Evolutionary conservation across 2,888 invertebrate genomes (phyloP).

Genomic region (Mystacides longicornis): DNA sequence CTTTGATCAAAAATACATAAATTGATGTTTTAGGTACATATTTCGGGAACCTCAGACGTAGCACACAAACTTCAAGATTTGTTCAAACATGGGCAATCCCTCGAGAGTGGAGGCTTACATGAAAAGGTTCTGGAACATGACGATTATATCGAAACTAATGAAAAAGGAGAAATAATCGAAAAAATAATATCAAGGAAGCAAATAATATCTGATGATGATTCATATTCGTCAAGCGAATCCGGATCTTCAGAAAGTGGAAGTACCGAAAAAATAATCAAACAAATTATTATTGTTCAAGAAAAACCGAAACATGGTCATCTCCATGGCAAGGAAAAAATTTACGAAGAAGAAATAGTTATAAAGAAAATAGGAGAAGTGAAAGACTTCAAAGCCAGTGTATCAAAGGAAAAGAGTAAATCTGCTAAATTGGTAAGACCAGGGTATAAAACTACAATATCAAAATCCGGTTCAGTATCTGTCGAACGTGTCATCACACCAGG

Average conservation of each 20-base stretch:
- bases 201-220: constrained; percentile 21
- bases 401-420: constrained; percentile 2
- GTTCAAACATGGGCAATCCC: constrained; percentile 18
- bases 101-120: constrained; percentile 19
- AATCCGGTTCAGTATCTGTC: neutral
- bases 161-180: constrained; percentile 24
- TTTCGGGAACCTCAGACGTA: constrained; percentile 18
- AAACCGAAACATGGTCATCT: constrained; percentile 23
- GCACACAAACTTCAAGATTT: constrained; percentile 20
- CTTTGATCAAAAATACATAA: too few relatives aligned
- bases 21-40: constrained; percentile 21
- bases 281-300: constrained; percentile 24
- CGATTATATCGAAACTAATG: constrained; percentile 22
- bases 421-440: constrained; percentile 2
- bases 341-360: constrained; percentile 24
- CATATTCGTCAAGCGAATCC: constrained; percentile 19
- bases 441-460: neutral
- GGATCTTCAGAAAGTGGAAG: constrained; percentile 21
- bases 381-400: neutral
- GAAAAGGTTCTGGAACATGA: constrained; percentile 20
- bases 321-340: constrained; percentile 24
- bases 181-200: constrained; percentile 21
- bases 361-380: constrained; percentile 21
- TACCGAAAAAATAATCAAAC: constrained; percentile 24
- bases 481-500: neutral